phyloP scores from a whole-genome alignment of 1,140 invertebrate species.

The Calliopsis andreniformis region DNA sequence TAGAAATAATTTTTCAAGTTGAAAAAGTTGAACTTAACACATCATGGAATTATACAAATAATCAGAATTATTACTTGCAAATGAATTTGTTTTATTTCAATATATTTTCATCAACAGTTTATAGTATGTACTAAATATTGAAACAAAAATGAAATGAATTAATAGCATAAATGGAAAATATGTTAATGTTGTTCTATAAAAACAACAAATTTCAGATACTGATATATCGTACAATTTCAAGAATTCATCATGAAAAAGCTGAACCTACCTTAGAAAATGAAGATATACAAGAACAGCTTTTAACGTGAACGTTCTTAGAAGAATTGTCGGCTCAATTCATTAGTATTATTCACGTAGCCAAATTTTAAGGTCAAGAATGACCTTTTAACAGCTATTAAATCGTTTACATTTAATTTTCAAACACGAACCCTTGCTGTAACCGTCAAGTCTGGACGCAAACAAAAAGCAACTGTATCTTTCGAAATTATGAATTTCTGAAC shows the following conservation, averaged over 20 bases:
- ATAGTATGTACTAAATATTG: neutral
- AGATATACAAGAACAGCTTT: constrained; percentile 7
- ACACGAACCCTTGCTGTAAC: constrained; percentile 54
- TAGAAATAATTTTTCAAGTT: neutral
- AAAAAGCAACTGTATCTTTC: constrained; percentile 55
- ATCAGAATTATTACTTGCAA: neutral
- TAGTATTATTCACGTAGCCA: neutral
- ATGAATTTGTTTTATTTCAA: constrained; percentile 16
- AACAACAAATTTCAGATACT: neutral
- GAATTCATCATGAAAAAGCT: constrained; percentile 13
- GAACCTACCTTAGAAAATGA: constrained; percentile 40
- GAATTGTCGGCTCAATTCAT: constrained; percentile 23
- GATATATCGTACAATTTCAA: neutral
- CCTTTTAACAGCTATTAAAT: constrained; percentile 53
- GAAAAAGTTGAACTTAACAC: neutral
- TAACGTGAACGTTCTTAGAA: constrained; percentile 18
- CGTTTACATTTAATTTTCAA: constrained; percentile 64
- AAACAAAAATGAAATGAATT: constrained; percentile 1
- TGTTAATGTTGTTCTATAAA: neutral
- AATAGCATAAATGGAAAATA: neutral
- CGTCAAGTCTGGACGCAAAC: constrained; percentile 59
- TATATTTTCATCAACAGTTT: constrained; percentile 12
- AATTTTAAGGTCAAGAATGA: constrained; percentile 9
- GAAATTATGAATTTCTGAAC: constrained; percentile 47
- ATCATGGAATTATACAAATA: neutral